Base-by-base conservation (phyloP, 2,797 vertebrate genomes). In the Pantherophis vulpinus region DNA sequence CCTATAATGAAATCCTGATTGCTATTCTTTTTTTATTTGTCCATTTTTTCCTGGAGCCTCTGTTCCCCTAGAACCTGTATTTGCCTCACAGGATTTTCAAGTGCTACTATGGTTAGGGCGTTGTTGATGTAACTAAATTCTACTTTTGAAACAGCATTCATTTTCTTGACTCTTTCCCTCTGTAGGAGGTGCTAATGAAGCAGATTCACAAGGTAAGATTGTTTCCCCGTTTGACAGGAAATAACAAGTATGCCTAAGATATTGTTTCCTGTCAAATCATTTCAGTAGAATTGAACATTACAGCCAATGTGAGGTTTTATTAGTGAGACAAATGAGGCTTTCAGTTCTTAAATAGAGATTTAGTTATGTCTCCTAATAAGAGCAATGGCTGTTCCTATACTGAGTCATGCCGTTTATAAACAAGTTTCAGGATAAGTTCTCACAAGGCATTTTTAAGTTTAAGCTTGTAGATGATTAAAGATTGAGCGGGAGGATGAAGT, bases 181-280 rank as follows among this genome's bases (percentile, higher is more conserved):
- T 92, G 29, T 94, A 99, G 99, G 99, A 99, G 97, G 99, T 99
- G 96, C 98, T 99, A 95, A 99, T 99, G 98, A 99, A 99, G 97
- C 99, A 99, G 97, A 99, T 99, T 97, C 99, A 99, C 97, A 99
- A 99, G 99, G 99, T 99, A 95, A 97, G 98, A 98, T 91, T 89
- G 20, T 55, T 18, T 42, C 14, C 51, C 16, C 23, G 2, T 86
- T 27, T 7, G 55, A 20, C 27, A 59, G 58, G 61, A 88, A 87
- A 14, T 89, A 12, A 89, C 42, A 79, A 87, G 11, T 47, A 61
- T 63, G 3, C 5, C 56, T 27, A 91, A 56, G 2, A 13, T 51
- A 83, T 51, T 12, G 18, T 47, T 89, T 47, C 11, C 18, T 86
- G 11, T 59, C 55, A 47, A n/a, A 18, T 11, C 61, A n/a, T 42